Percentiles rank a stretch among this genome's conserved stretches.
phyloP scores from a whole-genome alignment of 2,113 vertebrate species.

The Dolichallabes microphthalmus region DNA sequence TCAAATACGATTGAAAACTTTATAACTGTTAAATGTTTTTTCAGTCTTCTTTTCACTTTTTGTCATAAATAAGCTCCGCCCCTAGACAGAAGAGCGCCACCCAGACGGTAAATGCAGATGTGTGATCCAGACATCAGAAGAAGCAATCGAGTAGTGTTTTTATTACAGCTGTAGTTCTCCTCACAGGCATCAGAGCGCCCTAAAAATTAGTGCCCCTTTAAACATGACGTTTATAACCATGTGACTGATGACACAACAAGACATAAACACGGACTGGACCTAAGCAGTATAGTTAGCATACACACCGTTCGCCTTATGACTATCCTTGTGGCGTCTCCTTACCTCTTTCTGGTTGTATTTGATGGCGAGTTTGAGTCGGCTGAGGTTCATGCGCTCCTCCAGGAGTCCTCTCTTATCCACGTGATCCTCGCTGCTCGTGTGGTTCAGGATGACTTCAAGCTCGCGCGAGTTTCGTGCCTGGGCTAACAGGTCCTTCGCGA shows the following conservation, averaged over 20 bases:
- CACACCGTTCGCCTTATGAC: not conserved
- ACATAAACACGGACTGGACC: not conserved
- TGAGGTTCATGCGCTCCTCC: constrained; percentile 98
- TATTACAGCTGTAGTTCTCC: not conserved
- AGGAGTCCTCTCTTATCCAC: constrained; percentile 89
- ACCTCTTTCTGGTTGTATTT: constrained; percentile 99
- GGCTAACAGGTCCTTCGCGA: constrained; percentile 97
- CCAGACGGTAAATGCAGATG: not conserved
- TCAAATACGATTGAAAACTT: not conserved
- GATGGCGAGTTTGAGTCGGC: constrained; percentile 96
- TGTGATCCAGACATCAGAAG: not conserved
- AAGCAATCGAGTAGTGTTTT: not conserved
- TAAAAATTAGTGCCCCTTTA: not conserved
- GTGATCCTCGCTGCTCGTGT: constrained; percentile 89
- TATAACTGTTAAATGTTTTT: not conserved
- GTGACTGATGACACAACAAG: not conserved
- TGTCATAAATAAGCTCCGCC: not conserved
- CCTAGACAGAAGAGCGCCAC: not conserved
- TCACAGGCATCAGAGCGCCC: not conserved
- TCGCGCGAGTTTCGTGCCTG: constrained; percentile 98
- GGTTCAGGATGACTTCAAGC: constrained; percentile 96
- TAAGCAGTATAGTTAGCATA: not conserved
- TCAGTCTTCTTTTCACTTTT: not conserved
- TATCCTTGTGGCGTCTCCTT: constrained; percentile 35
- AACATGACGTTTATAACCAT: not conserved